Base-by-base conservation (phyloP, 2,888 invertebrate genomes). In the Cheilosia scutellata region DNA sequence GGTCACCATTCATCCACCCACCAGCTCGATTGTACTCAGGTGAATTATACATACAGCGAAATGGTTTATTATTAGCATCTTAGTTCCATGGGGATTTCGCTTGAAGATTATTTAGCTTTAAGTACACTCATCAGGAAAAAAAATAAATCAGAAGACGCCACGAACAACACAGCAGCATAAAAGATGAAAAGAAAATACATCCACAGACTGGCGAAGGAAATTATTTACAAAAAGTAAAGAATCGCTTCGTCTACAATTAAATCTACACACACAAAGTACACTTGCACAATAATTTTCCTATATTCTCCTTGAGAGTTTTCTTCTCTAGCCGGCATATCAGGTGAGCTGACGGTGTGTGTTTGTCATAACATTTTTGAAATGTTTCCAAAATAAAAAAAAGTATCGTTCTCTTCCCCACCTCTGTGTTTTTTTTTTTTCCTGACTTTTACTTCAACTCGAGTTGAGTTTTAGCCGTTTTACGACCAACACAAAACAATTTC, bases 51-150 rank as follows among this genome's bases (percentile, higher is more conserved):
- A 51, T 7, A 60, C 40, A 49, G 5, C 20, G 25, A 25, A 58
- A 66, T 49, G 27, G 42, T 53, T 60, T 78, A 78, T 68, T 72
- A 82, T 82, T 82, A 82, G 82, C 78, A 62, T 66, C 53, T 40
- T 55, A 66, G 72, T 77, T 78, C 78, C 82, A 72, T 78, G 65
- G 47, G 57, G 66, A 71, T 55, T 55, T 66, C 72, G 57, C 66
- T 78, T 62, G 57, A 68, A 58, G 37, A 79, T 83, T 84, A 70
- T 68, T 79, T 74, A 83, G 44, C 53, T 58, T 68, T 72, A 55
- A 72, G 72, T 72, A 63, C 68, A 63, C 42, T 75, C 47, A 53
- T 63, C 25, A 16, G 49, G 33, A 44, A n/a, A 29, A 27, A 47
- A 44, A 25, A n/a, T 29, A 44, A 37, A 25, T 6, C 31, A 72